These are phyloP conservation scores for Oreochromis spilurus DNA, from an alignment of 2,113 vertebrate genomes.

Conservation along the genomic window DNA sequence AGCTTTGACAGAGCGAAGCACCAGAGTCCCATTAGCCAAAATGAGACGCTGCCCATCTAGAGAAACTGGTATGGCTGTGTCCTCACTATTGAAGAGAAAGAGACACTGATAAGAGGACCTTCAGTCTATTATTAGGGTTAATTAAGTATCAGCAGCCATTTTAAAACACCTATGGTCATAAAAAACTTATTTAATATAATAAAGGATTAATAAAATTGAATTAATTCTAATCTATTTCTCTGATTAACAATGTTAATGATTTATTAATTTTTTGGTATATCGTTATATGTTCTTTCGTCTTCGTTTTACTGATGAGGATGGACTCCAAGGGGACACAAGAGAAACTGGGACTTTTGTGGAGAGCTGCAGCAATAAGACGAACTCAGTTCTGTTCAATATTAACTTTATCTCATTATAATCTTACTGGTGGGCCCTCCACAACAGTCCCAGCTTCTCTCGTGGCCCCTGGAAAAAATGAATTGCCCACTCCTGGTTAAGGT, in stretches of 20 bases:
- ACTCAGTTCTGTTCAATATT: background rate
- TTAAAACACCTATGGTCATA: background rate
- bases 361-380: background rate
- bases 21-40: slow-evolving; percentile 87
- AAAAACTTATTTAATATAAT: background rate
- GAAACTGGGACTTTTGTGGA: background rate
- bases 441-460: background rate
- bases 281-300: background rate
- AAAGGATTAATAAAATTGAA: background rate
- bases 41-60: slow-evolving; percentile 90
- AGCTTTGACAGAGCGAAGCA: slow-evolving; percentile 89
- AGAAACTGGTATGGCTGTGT: slow-evolving; percentile 87
- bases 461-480: background rate
- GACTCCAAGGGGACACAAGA: background rate
- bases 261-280: background rate
- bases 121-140: background rate
- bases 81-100: slow-evolving; percentile 76
- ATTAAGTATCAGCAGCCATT: background rate
- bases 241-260: background rate
- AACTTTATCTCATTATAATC: background rate
- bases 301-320: background rate
- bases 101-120: background rate
- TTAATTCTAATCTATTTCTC: background rate
- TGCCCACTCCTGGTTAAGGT: background rate
- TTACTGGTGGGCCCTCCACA: background rate